Evolutionary conservation across 2,113 vertebrate genomes (phyloP).

Genomic region (Macrotis lagotis): DNA sequence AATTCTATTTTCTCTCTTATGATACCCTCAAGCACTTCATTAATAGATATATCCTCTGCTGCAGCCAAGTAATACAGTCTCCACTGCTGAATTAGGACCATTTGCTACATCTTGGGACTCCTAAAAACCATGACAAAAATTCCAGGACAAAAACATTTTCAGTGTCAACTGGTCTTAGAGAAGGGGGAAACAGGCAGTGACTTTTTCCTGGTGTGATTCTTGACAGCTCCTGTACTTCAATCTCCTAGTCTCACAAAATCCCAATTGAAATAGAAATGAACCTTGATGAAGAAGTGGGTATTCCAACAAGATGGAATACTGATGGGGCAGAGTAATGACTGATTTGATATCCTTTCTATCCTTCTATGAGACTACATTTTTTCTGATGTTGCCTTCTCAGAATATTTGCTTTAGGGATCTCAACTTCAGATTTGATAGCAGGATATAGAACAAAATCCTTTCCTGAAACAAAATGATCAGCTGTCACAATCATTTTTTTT

Average conservation of each 20-base stretch:
- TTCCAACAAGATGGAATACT: neutral
- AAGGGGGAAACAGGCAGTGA: neutral
- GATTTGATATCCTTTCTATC: neutral
- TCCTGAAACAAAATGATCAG: slow-evolving; percentile 66
- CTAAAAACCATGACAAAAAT: neutral
- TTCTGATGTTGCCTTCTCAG: neutral
- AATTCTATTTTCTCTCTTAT: neutral
- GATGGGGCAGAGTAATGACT: neutral
- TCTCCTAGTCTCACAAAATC: neutral
- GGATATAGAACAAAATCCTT: neutral
- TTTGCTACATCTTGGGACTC: neutral
- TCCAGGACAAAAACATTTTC: neutral
- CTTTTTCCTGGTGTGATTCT: neutral
- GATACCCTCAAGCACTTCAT: neutral
- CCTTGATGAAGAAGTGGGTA: neutral
- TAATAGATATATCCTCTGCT: neutral
- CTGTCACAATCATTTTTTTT: neutral
- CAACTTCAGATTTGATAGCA: neutral
- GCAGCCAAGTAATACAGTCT: neutral
- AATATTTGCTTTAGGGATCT: neutral
- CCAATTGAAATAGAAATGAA: neutral
- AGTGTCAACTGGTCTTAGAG: neutral
- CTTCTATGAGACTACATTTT: neutral
- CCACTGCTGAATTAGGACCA: neutral
- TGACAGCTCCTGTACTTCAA: neutral